Evolutionary conservation across 1,140 invertebrate species (phyloP).

Genomic region (Rhizoglyphus robini): DNA sequence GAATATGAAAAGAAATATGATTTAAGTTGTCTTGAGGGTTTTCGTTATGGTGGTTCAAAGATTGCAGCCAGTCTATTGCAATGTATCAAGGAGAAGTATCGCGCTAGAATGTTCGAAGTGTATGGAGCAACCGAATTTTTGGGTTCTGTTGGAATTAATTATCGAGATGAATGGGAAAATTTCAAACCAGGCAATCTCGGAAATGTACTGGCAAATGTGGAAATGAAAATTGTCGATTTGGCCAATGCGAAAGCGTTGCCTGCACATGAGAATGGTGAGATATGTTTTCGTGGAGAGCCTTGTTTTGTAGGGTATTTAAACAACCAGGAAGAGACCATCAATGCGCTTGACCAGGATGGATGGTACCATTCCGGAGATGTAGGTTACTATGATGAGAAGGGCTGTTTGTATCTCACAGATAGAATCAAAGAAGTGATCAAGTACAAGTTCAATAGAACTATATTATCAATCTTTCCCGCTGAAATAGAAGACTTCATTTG

Average conservation of each 20-base stretch:
- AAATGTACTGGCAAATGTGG: background rate
- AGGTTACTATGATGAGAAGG: constrained; percentile 29
- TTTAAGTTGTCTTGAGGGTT: background rate
- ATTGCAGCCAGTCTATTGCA: background rate
- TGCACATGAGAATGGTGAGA: background rate
- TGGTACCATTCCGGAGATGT: constrained; percentile 41
- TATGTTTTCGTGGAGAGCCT: constrained; percentile 32
- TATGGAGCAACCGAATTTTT: constrained; percentile 4
- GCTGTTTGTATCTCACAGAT: constrained; percentile 25
- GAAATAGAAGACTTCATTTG: no score
- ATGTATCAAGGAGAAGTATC: background rate
- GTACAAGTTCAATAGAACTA: no score
- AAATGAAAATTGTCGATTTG: constrained; percentile 12
- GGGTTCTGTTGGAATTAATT: background rate
- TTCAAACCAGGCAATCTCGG: background rate
- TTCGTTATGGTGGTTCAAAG: background rate
- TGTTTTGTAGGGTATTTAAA: constrained; percentile 26
- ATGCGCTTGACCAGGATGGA: constrained; percentile 29
- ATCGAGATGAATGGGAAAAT: background rate
- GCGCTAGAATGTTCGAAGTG: background rate
- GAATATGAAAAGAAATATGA: background rate
- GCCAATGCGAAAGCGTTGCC: background rate
- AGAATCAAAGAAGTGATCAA: constrained; percentile 26
- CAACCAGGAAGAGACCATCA: constrained; percentile 22
- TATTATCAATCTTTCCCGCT: no score